phyloP scores from a whole-genome alignment of 2,113 vertebrate species.

The Clarias magur region DNA sequence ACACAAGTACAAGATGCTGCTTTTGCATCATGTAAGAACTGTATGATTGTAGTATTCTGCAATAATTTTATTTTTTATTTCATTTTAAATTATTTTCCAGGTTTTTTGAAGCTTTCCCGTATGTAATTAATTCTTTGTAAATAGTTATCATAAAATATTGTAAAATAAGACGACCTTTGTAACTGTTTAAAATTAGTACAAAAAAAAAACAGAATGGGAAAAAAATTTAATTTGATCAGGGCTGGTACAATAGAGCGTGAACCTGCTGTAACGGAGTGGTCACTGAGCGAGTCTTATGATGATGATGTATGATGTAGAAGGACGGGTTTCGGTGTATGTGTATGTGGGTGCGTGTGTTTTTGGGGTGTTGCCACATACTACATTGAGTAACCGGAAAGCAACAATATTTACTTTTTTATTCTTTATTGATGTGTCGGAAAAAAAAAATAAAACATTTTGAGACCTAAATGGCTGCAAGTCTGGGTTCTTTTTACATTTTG shows the following conservation, averaged over 20 bases:
- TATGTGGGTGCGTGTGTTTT: too few relatives aligned
- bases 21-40: constrained; percentile 90
- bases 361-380: constrained; percentile 6
- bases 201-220: constrained; percentile 61
- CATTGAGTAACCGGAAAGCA: constrained; percentile 62
- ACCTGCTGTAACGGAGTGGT: constrained; percentile 33
- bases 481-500: not conserved
- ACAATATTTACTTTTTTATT: constrained; percentile 67
- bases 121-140: constrained; percentile 87
- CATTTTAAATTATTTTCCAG: constrained; percentile 90
- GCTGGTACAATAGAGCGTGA: constrained; percentile 72
- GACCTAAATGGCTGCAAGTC: constrained; percentile 13
- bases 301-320: constrained; percentile 5
- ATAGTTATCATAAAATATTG: constrained; percentile 85
- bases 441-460: constrained; percentile 64
- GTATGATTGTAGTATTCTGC: constrained; percentile 95
- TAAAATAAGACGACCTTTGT: constrained; percentile 76
- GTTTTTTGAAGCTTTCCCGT: constrained; percentile 67
- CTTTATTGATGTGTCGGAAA: constrained; percentile 64
- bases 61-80: constrained; percentile 84
- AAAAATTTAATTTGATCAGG: constrained; percentile 78
- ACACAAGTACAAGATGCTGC: constrained; percentile 81
- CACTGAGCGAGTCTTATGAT: not conserved
- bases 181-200: constrained; percentile 62
- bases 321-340: not conserved